Percentiles rank a stretch among this genome's conserved stretches.
Evolutionary conservation across 2,113 vertebrate species (phyloP).

Genomic region (Zosterops lateralis): DNA sequence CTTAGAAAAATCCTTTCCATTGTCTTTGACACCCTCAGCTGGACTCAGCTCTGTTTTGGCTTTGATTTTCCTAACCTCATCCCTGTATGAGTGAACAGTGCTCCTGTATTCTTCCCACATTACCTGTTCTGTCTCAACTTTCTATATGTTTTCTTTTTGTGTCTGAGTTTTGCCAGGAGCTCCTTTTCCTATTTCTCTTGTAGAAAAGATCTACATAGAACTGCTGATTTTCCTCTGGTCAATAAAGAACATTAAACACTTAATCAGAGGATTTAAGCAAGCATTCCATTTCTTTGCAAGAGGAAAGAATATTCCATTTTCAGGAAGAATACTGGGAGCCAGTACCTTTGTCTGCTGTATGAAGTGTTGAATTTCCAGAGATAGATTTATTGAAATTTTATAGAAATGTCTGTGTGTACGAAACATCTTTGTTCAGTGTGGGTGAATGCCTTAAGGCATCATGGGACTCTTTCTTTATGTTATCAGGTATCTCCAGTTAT

Average conservation of each 20-base stretch:
- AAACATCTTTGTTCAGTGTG: background rate
- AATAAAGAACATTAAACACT: background rate
- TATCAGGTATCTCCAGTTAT: background rate
- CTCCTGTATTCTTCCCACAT: background rate
- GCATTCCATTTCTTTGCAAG: background rate
- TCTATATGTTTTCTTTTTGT: background rate
- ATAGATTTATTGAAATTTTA: background rate
- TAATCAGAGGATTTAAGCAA: background rate
- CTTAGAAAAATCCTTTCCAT: background rate
- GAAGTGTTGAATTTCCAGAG: background rate
- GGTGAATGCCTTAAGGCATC: too few species aligned
- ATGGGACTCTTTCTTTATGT: background rate
- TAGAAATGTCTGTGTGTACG: background rate
- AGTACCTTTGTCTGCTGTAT: background rate
- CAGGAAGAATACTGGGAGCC: background rate
- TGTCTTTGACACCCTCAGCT: background rate
- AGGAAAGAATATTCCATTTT: background rate
- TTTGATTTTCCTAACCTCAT: background rate
- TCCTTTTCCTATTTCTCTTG: background rate
- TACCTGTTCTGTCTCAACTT: background rate
- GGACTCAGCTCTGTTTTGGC: background rate
- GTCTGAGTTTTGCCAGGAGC: background rate
- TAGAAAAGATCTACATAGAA: background rate
- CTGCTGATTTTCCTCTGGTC: background rate
- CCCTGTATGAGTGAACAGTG: background rate